Percentiles rank a stretch among this genome's conserved stretches.
These are phyloP conservation scores for Caenorhabditis briggsae DNA, from an alignment of 1,140 invertebrate genomes.

Conservation along the genomic window DNA sequence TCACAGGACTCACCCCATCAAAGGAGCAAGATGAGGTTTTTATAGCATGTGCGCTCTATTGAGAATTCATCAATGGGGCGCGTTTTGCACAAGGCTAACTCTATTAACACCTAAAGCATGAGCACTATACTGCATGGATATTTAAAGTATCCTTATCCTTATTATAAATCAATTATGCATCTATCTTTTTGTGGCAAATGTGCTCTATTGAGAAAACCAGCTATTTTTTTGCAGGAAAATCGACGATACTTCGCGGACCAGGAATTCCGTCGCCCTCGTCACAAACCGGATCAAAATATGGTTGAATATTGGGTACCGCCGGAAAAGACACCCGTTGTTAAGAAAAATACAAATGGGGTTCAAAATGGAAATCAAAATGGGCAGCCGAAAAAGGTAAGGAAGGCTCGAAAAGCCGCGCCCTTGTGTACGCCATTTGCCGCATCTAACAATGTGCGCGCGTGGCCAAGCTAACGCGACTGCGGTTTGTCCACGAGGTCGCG, in stretches of 20 bases:
- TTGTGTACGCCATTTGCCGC: too few species aligned
- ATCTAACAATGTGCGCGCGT: too few species aligned
- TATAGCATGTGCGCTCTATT: not conserved
- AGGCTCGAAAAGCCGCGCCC: too few species aligned
- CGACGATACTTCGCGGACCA: conserved; percentile 23
- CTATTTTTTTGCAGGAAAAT: conserved; percentile 33
- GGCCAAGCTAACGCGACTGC: too few species aligned
- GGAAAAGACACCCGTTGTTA: conserved; percentile 40
- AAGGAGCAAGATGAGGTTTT: conserved; percentile 41
- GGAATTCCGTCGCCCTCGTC: conserved; percentile 31
- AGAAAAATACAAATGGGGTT: conserved; percentile 3
- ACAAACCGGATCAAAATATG: conserved; percentile 49
- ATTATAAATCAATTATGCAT: too few species aligned
- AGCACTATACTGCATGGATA: not conserved
- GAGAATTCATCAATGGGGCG: too few species aligned
- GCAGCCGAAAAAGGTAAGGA: conserved; percentile 8
- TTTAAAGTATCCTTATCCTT: not conserved
- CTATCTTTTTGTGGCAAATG: too few species aligned
- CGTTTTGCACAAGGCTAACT: too few species aligned
- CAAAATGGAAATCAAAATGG: not conserved
- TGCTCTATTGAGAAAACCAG: too few species aligned
- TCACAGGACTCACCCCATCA: conserved; percentile 8
- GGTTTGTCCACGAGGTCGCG: too few species aligned
- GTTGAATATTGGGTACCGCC: conserved; percentile 58
- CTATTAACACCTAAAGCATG: too few species aligned